Evolutionary conservation across 2,113 vertebrate species (phyloP).

Genomic region (Rhinopithecus roxellana): DNA sequence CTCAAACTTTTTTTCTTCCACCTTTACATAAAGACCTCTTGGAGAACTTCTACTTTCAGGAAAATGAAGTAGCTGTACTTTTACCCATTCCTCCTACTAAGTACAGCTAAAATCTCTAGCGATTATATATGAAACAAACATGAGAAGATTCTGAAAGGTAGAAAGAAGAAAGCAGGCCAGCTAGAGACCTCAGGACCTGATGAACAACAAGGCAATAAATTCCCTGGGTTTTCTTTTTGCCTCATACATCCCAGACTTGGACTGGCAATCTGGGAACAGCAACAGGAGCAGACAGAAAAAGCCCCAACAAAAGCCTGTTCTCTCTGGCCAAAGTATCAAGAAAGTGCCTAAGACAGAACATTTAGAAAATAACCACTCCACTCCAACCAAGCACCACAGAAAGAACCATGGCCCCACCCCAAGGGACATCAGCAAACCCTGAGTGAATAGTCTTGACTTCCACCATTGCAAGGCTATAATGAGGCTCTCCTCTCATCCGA

Average conservation of each 20-base stretch:
- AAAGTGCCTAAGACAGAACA: slow-evolving; percentile 9
- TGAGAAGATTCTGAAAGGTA: background rate
- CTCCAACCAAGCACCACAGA: background rate
- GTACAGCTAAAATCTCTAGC: background rate
- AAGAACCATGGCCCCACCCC: background rate
- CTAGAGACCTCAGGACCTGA: background rate
- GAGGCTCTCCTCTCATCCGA: background rate
- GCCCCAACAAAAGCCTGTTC: background rate
- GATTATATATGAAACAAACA: background rate
- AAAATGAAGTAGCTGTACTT: background rate
- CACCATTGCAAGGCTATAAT: background rate
- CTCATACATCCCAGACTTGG: background rate
- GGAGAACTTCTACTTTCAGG: background rate
- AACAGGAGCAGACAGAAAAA: background rate
- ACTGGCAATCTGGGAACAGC: background rate
- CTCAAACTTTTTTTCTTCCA: background rate
- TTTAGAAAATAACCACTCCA: slow-evolving; percentile 37
- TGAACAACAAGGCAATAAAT: background rate
- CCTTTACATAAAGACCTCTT: background rate
- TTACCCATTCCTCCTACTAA: background rate
- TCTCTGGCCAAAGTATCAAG: background rate
- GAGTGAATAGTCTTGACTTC: background rate
- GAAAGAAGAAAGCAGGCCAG: background rate
- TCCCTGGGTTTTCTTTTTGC: background rate
- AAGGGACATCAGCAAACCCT: background rate